These are phyloP conservation scores for Chelonus insularis DNA, from an alignment of 1,140 invertebrate genomes.

Conservation along the genomic window DNA sequence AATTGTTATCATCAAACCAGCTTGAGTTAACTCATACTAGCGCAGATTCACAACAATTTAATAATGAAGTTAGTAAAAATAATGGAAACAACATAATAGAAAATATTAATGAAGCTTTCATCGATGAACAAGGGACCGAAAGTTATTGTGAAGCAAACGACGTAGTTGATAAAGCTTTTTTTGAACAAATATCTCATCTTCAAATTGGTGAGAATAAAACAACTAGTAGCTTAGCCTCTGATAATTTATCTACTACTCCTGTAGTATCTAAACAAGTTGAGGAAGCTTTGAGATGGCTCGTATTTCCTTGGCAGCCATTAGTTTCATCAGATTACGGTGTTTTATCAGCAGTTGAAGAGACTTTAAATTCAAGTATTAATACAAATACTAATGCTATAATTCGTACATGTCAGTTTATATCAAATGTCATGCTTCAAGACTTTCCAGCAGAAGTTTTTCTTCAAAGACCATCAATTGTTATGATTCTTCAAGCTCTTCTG, in stretches of 20 bases:
- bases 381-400: slow-evolving; percentile 54
- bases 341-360: slow-evolving; percentile 61
- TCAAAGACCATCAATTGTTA: slow-evolving; percentile 65
- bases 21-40: too few species aligned
- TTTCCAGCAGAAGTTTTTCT: slow-evolving; percentile 73
- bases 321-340: slow-evolving; percentile 62
- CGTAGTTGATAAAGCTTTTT: too few species aligned
- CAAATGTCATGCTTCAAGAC: slow-evolving; percentile 68
- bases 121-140: too few species aligned
- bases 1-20: neutral
- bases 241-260: neutral
- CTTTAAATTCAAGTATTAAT: slow-evolving; percentile 50
- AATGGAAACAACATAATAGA: too few species aligned
- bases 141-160: too few species aligned
- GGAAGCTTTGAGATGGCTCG: slow-evolving; percentile 42
- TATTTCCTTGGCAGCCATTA: slow-evolving; percentile 64
- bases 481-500: slow-evolving; percentile 42
- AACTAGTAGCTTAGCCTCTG: neutral
- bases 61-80: too few species aligned
- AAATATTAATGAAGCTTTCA: too few species aligned
- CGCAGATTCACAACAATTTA: neutral
- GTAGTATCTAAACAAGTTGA: slow-evolving; percentile 12
- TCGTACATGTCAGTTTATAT: slow-evolving; percentile 66
- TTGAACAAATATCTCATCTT: too few species aligned
- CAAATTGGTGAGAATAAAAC: neutral